Evolutionary conservation across 2,888 invertebrate species (phyloP), one percentile per base, ranked within the genome.

Genomic region (Ametastegia equiseti): DNA sequence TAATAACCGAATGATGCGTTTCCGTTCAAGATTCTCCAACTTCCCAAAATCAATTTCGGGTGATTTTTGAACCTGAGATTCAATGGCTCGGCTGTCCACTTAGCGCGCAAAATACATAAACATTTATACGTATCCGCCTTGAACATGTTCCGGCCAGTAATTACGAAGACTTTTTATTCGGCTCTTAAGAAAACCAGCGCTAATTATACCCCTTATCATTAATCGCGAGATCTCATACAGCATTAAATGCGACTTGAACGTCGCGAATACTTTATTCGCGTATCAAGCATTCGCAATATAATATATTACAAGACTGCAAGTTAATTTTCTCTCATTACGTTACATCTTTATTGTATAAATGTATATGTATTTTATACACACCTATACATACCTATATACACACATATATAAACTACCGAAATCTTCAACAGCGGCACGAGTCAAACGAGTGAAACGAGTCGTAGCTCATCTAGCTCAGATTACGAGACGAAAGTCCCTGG

Each of bases 381-480:
- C n/a, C n/a, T n/a, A n/a, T n/a, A n/a, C n/a, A n/a, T n/a, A n/a
- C n/a, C n/a, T n/a, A n/a, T n/a, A n/a, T n/a, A n/a, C n/a, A n/a
- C n/a, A n/a, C n/a, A n/a, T n/a, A n/a, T n/a, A n/a, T 60, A 30
- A 60, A 60, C 60, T 60, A 71, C 47, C 30, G 47, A 71, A 71
- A 47, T 71, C 71, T 23, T 27, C 45, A 15, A 23, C 15, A 71
- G 75, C 75, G 75, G 75, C 54, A 75, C 36, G 54, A 75, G 75
- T 75, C 75, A 75, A 75, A 75, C 50, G 54, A 75, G 75, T 75
- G 54, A 75, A 75, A 75, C 50, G 73, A 75, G 50, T 15, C 27
- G 23, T 45, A 80, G 69, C 67, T 80, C 50, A 67, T 80, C 50
- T 54, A 39, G 27, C 39, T 69, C 50, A n/a, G 50, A 77, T 33